Conservation (phyloP, 2,888 invertebrate genomes). For the Nomada ferruginata region DNA sequence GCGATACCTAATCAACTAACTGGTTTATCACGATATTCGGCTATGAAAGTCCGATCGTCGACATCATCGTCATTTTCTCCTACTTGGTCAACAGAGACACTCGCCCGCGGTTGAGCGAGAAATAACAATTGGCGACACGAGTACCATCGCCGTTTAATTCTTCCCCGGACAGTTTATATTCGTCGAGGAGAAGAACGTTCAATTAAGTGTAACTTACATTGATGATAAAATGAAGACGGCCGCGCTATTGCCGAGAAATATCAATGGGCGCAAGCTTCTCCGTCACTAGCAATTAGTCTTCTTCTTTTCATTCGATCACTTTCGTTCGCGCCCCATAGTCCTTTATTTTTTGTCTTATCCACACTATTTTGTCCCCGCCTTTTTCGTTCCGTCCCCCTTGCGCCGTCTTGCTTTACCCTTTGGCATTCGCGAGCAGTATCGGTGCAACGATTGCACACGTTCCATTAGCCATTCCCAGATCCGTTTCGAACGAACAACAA, state of each 20-base stretch:
- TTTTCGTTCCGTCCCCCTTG: not conserved
- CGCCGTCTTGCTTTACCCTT: too few species aligned
- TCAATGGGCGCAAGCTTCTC: too few species aligned
- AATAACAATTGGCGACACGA: not conserved
- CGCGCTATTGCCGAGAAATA: not conserved
- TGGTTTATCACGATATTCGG: not conserved
- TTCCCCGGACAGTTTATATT: not conserved
- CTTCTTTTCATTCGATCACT: not conserved
- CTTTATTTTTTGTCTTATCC: too few species aligned
- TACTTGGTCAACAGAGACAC: not conserved
- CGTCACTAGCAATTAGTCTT: not conserved
- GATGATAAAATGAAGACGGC: not conserved
- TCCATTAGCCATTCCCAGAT: slow-evolving; percentile 16
- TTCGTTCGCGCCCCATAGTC: too few species aligned
- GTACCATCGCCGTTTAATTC: not conserved
- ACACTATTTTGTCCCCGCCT: not conserved
- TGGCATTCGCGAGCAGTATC: too few species aligned
- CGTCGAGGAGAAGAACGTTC: not conserved
- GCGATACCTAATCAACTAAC: not conserved
- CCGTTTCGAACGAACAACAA: slow-evolving; percentile 4
- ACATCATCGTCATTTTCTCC: too few species aligned
- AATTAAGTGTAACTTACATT: not conserved
- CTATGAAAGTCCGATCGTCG: not conserved
- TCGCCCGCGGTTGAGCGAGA: too few species aligned
- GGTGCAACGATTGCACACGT: not conserved